phyloP scores from a whole-genome alignment of 2,888 invertebrate genomes.

The Catonia carolina region DNA sequence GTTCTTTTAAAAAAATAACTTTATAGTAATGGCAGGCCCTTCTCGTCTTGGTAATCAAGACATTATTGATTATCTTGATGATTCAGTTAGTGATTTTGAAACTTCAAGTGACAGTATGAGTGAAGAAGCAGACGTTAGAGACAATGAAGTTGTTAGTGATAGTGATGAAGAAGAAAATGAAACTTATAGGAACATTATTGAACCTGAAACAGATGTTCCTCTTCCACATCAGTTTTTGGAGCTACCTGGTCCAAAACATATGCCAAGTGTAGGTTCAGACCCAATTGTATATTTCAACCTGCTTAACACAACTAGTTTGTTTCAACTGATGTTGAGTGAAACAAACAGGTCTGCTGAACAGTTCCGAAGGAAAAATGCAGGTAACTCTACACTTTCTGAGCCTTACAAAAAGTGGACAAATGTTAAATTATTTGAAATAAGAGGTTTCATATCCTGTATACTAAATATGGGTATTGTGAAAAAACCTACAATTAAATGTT shows the following conservation, averaged over 20 bases:
- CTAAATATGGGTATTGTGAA: slow-evolving; percentile 14
- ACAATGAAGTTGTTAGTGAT: too few species aligned
- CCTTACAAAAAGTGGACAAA: slow-evolving; percentile 7
- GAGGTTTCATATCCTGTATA: slow-evolving; percentile 13
- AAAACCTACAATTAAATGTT: slow-evolving; percentile 12
- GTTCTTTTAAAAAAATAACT: too few species aligned
- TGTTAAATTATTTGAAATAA: slow-evolving; percentile 10
- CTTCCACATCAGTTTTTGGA: slow-evolving; percentile 17
- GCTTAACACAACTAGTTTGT: slow-evolving; percentile 1
- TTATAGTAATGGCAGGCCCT: too few species aligned
- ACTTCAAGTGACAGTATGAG: too few species aligned
- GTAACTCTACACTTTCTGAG: neutral
- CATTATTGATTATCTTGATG: too few species aligned
- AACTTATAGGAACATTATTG: too few species aligned
- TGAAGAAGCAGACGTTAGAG: too few species aligned
- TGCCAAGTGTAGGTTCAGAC: slow-evolving; percentile 4
- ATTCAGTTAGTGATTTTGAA: too few species aligned
- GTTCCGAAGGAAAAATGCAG: neutral
- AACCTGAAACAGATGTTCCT: too few species aligned
- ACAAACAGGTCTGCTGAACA: slow-evolving; percentile 12
- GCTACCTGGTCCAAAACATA: slow-evolving; percentile 14
- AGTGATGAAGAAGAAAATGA: too few species aligned
- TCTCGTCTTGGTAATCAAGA: too few species aligned
- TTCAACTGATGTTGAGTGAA: slow-evolving; percentile 7
- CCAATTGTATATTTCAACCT: slow-evolving; percentile 17